These are phyloP conservation scores for Nesidiocoris tenuis DNA, from an alignment of 2,888 invertebrate genomes.

Conservation along the genomic window DNA sequence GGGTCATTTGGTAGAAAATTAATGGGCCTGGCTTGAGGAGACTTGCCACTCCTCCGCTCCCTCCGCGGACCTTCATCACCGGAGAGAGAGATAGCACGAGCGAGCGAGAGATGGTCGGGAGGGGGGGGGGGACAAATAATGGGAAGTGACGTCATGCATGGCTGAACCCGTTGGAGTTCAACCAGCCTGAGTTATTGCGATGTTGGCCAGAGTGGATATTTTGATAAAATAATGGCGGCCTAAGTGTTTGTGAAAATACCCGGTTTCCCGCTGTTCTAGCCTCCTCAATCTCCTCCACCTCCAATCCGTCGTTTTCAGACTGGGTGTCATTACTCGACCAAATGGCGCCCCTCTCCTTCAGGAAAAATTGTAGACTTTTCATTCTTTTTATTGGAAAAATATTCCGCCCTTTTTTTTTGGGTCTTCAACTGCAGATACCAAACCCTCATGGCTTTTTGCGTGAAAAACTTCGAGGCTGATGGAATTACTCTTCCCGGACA, in stretches of 20 bases:
- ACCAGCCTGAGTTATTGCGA: conserved; percentile 35
- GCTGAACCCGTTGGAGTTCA: conserved; percentile 26
- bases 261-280: not conserved
- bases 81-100: too few relatives aligned
- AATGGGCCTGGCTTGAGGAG: conserved; percentile 24
- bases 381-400: conserved; percentile 31
- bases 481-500: too few relatives aligned
- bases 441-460: too few relatives aligned
- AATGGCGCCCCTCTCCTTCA: not conserved
- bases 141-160: conserved; percentile 42
- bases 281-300: not conserved
- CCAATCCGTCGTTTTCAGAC: not conserved
- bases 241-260: conserved; percentile 41
- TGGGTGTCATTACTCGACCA: conserved; percentile 23
- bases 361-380: not conserved
- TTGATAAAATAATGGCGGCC: conserved; percentile 41
- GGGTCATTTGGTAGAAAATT: conserved; percentile 37
- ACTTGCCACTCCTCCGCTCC: not conserved
- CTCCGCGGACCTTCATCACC: conserved; percentile 24
- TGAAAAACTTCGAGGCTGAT: too few relatives aligned
- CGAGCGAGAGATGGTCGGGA: too few relatives aligned
- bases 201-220: conserved; percentile 39
- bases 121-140: too few relatives aligned
- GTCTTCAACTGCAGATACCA: conserved; percentile 18
- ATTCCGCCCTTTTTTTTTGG: conserved; percentile 12